These are phyloP conservation scores for Toxostoma redivivum DNA, from an alignment of 2,113 vertebrate species.

Conservation along the genomic window DNA sequence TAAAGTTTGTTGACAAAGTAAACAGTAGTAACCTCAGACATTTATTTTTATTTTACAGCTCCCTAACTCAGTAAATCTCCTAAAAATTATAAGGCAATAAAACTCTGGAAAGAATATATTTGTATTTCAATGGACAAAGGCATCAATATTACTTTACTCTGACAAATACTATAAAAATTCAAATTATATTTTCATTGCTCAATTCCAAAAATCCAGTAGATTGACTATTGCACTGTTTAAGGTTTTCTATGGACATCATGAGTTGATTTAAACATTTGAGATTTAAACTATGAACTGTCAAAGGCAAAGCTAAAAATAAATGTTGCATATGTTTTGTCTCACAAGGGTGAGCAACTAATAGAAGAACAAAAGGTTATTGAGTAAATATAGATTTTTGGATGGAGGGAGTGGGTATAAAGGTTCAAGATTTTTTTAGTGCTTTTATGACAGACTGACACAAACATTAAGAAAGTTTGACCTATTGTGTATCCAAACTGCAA, in stretches of 20 bases:
- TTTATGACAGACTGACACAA: constrained; percentile 38
- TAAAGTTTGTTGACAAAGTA: neutral
- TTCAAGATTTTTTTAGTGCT: constrained; percentile 26
- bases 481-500: neutral
- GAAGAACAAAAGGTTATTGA: constrained; percentile 34
- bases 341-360: neutral
- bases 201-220: neutral
- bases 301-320: constrained; percentile 5
- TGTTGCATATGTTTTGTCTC: neutral
- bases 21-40: neutral
- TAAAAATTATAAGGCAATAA: neutral
- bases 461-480: constrained; percentile 43
- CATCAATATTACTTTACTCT: neutral
- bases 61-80: neutral
- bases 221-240: neutral
- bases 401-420: neutral
- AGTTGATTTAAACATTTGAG: neutral
- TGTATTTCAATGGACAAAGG: neutral
- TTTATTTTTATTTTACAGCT: constrained; percentile 5
- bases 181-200: neutral
- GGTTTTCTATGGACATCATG: neutral
- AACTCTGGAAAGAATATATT: neutral
- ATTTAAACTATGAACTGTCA: neutral
- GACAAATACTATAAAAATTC: neutral
- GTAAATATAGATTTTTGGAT: constrained; percentile 48